Percentiles rank a stretch among this genome's conserved stretches.
Evolutionary conservation across 2,888 invertebrate genomes (phyloP).

Genomic region (Troides aeacus): DNA sequence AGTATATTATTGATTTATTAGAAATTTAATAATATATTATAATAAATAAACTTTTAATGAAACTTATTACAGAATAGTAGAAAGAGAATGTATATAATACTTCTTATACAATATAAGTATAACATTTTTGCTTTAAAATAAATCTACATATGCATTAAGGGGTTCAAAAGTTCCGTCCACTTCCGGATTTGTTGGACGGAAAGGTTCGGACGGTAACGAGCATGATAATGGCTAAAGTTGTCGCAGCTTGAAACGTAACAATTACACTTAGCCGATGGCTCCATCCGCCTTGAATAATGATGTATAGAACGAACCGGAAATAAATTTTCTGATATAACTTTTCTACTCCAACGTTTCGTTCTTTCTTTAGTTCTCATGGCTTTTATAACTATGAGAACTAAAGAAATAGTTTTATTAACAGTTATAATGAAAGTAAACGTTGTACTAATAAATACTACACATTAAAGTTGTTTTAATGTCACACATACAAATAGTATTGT

Average conservation of each 20-base stretch:
- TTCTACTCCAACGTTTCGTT: not conserved
- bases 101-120: no score
- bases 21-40: no score
- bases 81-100: no score
- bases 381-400: no score
- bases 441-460: no score
- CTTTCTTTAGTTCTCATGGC: no score
- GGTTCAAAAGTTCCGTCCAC: constrained; percentile 4
- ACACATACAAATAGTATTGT: no score
- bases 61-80: no score
- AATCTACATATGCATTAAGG: constrained; percentile 6
- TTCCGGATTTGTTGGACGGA: constrained; percentile 20
- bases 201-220: constrained; percentile 16
- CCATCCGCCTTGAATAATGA: constrained; percentile 10
- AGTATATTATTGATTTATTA: no score
- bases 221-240: constrained; percentile 25
- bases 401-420: not conserved
- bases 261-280: not conserved
- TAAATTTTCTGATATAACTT: not conserved
- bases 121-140: not conserved
- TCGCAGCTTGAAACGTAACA: constrained; percentile 4
- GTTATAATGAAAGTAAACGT: no score
- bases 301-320: not conserved
- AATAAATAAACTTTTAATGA: no score
- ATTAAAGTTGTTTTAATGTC: no score